Evolutionary conservation across 2,888 invertebrate species (phyloP), one percentile per base, ranked within the genome.

Genomic region (Campoplex nolae): DNA sequence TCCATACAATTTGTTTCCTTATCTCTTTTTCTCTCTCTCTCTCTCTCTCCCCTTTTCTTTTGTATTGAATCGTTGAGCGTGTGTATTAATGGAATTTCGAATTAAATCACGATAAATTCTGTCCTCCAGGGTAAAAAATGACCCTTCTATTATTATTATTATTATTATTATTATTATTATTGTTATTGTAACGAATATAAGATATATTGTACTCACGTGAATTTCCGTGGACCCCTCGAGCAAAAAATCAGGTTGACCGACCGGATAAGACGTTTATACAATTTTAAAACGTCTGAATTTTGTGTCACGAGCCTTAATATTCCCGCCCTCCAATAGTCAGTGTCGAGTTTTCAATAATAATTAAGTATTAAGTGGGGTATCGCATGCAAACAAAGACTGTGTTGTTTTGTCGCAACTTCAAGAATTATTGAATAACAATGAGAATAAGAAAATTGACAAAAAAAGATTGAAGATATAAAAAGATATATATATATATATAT

Each of bases 301-400:
- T 62, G 13, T 28, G 11, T 58, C 54, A 75, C 51, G 67, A 74
- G 73, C 81, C 84, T 74, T 62, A 84, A 81, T 23, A 35, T 73
- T 54, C 65, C 73, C 65, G 16, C 62, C 73, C 51, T 73, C 70
- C 65, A 73, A 77, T 84, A 89, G 78, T 84, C 78, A 65, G 76
- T 80, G 84, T 86, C 88, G 85, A 90, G 85, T 89, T 89, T 90
- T 84, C 58, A 88, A 82, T 90, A 88, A 85, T 88, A 79, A 88
- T 87, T 56, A 89, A 92, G 91, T 91, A 92, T 92, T 92, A 91
- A 84, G 90, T 81, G 84, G 74, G 74, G 88, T 91, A 88, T 90
- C 90, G 89, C 88, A 88, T 89, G 89, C 85, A 78, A 89, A 87
- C 88, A 79, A 88, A 88, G 84, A 90, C 90, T 88, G 81, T 84